A percentile compares a stretch with the other conserved stretches of the same genome.
These are phyloP conservation scores for Limnothrissa miodon DNA, from an alignment of 2,113 vertebrate genomes.

Conservation along the genomic window DNA sequence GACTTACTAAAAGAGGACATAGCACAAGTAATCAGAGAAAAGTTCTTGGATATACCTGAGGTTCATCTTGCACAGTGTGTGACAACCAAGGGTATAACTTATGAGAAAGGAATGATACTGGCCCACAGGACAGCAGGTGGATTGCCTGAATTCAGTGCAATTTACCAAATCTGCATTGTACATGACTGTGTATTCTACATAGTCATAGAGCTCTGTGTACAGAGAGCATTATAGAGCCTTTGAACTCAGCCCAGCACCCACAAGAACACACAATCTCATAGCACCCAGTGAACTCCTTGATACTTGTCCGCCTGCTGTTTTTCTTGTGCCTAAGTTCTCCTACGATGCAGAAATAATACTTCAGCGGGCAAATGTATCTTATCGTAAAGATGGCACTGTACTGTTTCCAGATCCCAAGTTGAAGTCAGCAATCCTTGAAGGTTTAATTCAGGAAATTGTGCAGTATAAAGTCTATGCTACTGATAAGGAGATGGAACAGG, in stretches of 20 bases:
- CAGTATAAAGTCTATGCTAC: conserved; percentile 31
- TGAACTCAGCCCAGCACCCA: conserved; percentile 25
- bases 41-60: conserved; percentile 19
- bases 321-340: too few species aligned
- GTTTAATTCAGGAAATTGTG: conserved; percentile 42
- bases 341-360: too few species aligned
- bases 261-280: conserved; percentile 17
- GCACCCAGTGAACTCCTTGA: conserved; percentile 33
- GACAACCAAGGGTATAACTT: conserved; percentile 27
- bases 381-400: too few species aligned
- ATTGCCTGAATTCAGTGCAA: conserved; percentile 33
- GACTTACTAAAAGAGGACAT: conserved; percentile 41
- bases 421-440: conserved; percentile 40
- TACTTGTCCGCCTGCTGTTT: conserved; percentile 30
- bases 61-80: conserved; percentile 32
- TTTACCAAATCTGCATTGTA: conserved; percentile 29
- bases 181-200: conserved; percentile 22
- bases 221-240: conserved; percentile 35
- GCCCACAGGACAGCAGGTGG: conserved; percentile 9
- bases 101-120: conserved; percentile 28
- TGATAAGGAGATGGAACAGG: conserved; percentile 32
- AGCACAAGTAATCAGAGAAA: conserved; percentile 23
- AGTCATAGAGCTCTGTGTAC: conserved; percentile 29
- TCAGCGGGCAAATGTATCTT: too few species aligned
- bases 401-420: conserved; percentile 33